phyloP scores from a whole-genome alignment of 2,888 invertebrate species.

The Clepsis dumicolana region DNA sequence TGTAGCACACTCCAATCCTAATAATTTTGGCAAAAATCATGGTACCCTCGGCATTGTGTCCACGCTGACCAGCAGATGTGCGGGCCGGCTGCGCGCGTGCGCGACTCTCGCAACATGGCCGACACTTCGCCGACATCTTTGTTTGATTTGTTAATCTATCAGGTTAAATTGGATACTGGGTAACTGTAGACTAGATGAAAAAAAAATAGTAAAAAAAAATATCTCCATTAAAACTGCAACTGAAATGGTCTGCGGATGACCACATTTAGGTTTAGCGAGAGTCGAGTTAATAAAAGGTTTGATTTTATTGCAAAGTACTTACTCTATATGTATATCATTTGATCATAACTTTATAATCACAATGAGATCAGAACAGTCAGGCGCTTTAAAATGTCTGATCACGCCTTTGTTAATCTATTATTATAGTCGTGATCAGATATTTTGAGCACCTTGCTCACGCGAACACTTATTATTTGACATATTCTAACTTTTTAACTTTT shows the following conservation, averaged over 20 bases:
- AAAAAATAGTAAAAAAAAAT: background rate
- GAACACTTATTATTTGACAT: too few relatives aligned
- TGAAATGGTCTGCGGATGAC: background rate
- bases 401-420: too few relatives aligned
- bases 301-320: too few relatives aligned
- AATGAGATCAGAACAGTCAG: too few relatives aligned
- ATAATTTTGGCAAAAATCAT: constrained; percentile 42
- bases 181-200: constrained; percentile 1
- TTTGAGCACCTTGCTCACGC: too few relatives aligned
- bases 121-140: constrained; percentile 40
- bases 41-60: constrained; percentile 73
- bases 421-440: too few relatives aligned
- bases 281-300: too few relatives aligned
- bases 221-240: background rate
- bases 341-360: too few relatives aligned
- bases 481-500: too few relatives aligned
- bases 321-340: too few relatives aligned
- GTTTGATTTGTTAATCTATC: constrained; percentile 43
- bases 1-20: constrained; percentile 17
- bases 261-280: too few relatives aligned
- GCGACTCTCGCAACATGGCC: constrained; percentile 72
- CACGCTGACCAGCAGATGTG: constrained; percentile 86
- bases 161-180: constrained; percentile 16
- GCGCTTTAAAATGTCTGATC: too few relatives aligned
- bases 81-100: constrained; percentile 83